Base-by-base conservation (phyloP, 1,140 invertebrate species). In the Tetramorium parvispinum region DNA sequence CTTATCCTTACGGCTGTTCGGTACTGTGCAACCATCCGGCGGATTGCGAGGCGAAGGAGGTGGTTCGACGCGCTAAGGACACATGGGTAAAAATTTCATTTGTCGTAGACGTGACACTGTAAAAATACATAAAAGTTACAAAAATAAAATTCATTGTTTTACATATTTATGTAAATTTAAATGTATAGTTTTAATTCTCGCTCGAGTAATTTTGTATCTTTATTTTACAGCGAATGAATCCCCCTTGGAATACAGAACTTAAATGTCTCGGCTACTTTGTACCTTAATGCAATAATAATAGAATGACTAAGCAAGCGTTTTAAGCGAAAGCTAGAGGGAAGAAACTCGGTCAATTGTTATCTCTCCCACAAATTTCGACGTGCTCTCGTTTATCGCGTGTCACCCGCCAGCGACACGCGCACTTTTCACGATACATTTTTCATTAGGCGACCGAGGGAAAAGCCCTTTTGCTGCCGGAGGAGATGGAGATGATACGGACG, bases 11-110 rank as follows among this genome's bases (percentile, higher is more conserved):
- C 87, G 96, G 96, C 13, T 98, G 97, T 92, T 98, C 97, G 0
- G 96, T 98, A 7, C 95, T 98, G 2, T 98, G 97, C 95, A 98
- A 98, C 92, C 97, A 98, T 94, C 97, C 97, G 1, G 96, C 97
- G 16, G 97, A 97, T 79, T 96, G 95, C 24, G 97, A 97, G 85
- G 96, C 97, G 0, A 97, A 97, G 94, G 96, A 97, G 92, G 96
- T 97, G 37, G 96, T 98, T 1, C 96, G 96, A 89, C 95, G 96
- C 88, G 96, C 96, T 11, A 98, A 97, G 92, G 97, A 97, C 88
- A 95, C 96, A 81, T 96, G 97, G 96, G 97, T 97, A 95, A 92
- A 87, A 49, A 37, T 40, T 85, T 68, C 16, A 68, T 79, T 16
- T n/a, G 0, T 10, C 70, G 27, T 21, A 27, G 5, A 0, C 24